Evolutionary conservation across 2,113 vertebrate genomes (phyloP).

Genomic region (Cynocephalus volans): DNA sequence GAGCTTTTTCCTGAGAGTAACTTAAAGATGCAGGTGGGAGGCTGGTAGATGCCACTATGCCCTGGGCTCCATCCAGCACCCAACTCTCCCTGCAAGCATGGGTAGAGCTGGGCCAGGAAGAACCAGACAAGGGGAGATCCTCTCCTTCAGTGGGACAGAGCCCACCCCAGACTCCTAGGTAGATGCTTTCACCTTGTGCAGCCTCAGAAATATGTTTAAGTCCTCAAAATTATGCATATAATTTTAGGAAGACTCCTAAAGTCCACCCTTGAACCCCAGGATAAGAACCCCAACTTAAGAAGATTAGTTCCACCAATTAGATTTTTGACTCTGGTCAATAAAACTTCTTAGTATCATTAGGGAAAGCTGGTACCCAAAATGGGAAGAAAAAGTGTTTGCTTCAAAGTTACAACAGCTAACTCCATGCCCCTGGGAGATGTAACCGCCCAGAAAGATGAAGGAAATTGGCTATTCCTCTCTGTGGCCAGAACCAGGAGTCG

Average conservation of each 20-base stretch:
- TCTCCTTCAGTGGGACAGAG: not conserved
- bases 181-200: not conserved
- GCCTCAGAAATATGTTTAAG: not conserved
- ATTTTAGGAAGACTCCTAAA: not conserved
- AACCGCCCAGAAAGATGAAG: not conserved
- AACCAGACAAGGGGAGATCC: not conserved
- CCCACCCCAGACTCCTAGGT: not conserved
- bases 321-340: not conserved
- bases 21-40: not conserved
- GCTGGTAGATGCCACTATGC: fast-evolving
- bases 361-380: not conserved
- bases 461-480: not conserved
- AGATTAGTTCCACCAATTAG: not conserved
- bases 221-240: not conserved
- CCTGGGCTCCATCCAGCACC: not conserved
- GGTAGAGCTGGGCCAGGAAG: not conserved
- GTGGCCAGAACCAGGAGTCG: not conserved
- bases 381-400: not conserved
- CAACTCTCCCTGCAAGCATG: too few relatives aligned
- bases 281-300: not conserved
- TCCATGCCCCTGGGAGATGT: not conserved
- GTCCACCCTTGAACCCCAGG: not conserved
- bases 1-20: not conserved
- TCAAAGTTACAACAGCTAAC: not conserved
- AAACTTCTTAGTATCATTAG: not conserved